Evolutionary conservation across 1,140 invertebrate genomes (phyloP), one percentile per base, ranked within the genome.

Genomic region (Ceratosolen solmsi): DNA sequence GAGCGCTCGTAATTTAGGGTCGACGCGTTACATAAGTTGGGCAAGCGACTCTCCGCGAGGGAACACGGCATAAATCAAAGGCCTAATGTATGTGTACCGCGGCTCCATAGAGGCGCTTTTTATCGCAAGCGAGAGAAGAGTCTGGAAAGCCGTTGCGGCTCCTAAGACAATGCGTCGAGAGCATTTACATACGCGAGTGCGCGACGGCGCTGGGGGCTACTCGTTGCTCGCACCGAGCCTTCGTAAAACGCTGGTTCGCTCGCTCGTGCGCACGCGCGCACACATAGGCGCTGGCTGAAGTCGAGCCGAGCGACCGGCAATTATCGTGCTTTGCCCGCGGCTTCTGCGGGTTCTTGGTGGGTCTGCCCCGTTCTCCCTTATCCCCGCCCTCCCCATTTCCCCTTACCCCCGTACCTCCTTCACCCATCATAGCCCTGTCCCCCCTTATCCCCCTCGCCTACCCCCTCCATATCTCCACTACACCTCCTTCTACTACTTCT

Each of bases 31-130:
- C 20, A 54, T 68, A 65, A 68, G 60, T 22, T 9, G 22, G 36
- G n/a, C 20, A 3, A 33, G 17, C 13, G 46, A n/a, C 27, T 41
- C n/a, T n/a, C n/a, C n/a, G n/a, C n/a, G n/a, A n/a, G n/a, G 68
- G 63, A 30, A 30, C 20, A 49, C 79, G 85, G 87, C 84, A 90
- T 90, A 90, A 91, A 90, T 90, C 90, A 90, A 91, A 90, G 89
- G 86, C 87, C 89, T 90, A 90, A 90, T 90, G 90, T 90, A 90
- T 88, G 74, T 77, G 25, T 30, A 30, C 51, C 46, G 54, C 27
- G 20, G 2, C 20, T 7, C 30, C 49, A 82, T 84, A 84, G 84
- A 86, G 88, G 86, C 86, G 87, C 89, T 90, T 90, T 90, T 91
- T 90, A 90, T 90, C 89, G 88, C 84, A 80, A 85, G 86, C 87